Evolutionary conservation across 2,797 vertebrate species (phyloP).

Genomic region (Molossus molossus): DNA sequence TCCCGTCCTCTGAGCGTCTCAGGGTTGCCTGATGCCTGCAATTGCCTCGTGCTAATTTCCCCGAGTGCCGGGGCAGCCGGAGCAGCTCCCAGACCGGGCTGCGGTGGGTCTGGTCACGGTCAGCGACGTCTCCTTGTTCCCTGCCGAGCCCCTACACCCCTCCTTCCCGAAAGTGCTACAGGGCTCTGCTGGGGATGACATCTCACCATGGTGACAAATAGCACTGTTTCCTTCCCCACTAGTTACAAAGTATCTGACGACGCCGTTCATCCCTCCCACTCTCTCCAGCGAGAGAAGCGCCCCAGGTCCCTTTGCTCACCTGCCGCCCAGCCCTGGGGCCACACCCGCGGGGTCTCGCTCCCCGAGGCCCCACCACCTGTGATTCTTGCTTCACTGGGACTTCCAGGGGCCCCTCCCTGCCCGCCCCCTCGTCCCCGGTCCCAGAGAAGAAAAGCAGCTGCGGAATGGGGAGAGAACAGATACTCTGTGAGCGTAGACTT

Average conservation of each 20-base stretch:
- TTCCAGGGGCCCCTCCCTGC: rapidly evolving
- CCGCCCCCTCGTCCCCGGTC: rapidly evolving
- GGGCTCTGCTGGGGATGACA: rapidly evolving
- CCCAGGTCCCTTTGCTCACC: not conserved
- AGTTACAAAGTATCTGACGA: rapidly evolving
- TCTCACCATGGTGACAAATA: rapidly evolving
- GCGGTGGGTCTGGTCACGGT: no score
- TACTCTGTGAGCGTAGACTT: rapidly evolving
- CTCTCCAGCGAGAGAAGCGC: rapidly evolving
- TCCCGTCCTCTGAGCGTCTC: rapidly evolving
- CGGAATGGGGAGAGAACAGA: not conserved
- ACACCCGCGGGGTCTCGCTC: not conserved
- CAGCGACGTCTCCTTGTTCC: not conserved
- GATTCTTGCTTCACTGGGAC: rapidly evolving
- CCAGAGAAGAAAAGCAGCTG: not conserved
- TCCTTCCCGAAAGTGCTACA: not conserved
- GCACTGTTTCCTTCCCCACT: not conserved
- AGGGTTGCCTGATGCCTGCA: no score
- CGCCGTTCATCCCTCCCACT: rapidly evolving
- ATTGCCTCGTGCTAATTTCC: no score
- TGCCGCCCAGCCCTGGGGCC: no score
- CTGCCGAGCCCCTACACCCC: not conserved
- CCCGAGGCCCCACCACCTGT: not conserved
- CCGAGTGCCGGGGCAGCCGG: no score
- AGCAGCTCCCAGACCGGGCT: no score